phyloP scores from a whole-genome alignment of 2,888 invertebrate genomes.

The Melanchra persicariae region DNA sequence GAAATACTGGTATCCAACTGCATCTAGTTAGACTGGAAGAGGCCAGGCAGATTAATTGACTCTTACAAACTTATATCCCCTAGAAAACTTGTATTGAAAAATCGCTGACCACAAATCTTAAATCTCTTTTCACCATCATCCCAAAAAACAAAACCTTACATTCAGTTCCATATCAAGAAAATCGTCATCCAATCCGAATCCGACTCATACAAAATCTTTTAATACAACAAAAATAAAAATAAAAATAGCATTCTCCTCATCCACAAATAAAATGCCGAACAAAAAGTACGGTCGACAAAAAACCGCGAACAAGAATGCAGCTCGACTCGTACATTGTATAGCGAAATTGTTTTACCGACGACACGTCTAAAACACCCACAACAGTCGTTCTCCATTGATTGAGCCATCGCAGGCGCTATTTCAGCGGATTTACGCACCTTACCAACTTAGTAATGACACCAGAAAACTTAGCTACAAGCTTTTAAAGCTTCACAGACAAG shows the following conservation, averaged over 20 bases:
- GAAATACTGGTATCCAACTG: no score
- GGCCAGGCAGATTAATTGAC: no score
- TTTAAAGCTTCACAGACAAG: conserved; percentile 4
- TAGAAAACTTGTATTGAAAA: background rate
- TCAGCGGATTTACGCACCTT: conserved; percentile 79
- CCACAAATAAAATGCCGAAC: conserved; percentile 14
- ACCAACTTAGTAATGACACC: conserved; percentile 62
- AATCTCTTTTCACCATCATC: background rate
- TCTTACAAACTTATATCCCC: no score
- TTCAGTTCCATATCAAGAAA: background rate
- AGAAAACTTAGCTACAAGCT: background rate
- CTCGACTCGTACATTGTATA: conserved; percentile 81
- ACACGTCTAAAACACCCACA: conserved; percentile 83
- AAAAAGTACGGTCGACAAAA: conserved; percentile 59
- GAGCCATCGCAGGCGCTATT: conserved; percentile 86
- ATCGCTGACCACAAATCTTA: background rate
- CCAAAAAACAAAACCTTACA: background rate
- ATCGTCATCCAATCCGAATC: background rate
- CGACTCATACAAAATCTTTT: conserved; percentile 18
- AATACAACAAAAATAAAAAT: conserved; percentile 32
- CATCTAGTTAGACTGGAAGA: no score
- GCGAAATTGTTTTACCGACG: conserved; percentile 87
- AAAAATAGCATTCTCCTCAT: conserved; percentile 18
- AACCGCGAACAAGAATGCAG: conserved; percentile 65
- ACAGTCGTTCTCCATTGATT: conserved; percentile 84